A percentile compares a stretch with the other conserved stretches of the same genome.
phyloP scores from a whole-genome alignment of 2,888 invertebrate genomes.

The Cetonia aurata region DNA sequence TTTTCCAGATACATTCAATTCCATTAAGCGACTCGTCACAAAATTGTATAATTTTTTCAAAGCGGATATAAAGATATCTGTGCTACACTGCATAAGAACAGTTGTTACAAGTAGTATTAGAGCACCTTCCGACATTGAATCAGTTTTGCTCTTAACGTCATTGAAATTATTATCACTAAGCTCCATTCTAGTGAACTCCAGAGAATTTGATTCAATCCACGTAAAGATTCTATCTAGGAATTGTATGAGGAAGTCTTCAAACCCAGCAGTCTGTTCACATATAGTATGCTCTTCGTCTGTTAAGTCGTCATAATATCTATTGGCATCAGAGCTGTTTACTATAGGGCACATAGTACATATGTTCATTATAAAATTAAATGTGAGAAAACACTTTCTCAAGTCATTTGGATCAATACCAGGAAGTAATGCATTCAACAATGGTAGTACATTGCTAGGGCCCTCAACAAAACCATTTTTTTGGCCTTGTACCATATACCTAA shows the following conservation, averaged over 20 bases:
- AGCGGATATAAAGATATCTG: constrained; percentile 74
- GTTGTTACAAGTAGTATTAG: constrained; percentile 76
- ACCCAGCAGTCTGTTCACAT: constrained; percentile 86
- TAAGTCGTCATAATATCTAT: constrained; percentile 75
- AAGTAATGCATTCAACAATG: constrained; percentile 82
- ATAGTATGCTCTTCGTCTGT: constrained; percentile 81
- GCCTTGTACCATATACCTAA: constrained; percentile 66
- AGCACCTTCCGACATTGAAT: constrained; percentile 79
- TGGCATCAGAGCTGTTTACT: constrained; percentile 86
- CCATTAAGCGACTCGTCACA: constrained; percentile 81
- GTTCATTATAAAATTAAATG: constrained; percentile 83
- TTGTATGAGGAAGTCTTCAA: constrained; percentile 90
- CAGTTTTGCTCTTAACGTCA: constrained; percentile 74
- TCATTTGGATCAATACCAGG: constrained; percentile 95
- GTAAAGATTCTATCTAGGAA: constrained; percentile 83
- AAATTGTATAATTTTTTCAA: constrained; percentile 82
- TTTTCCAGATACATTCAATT: constrained; percentile 86
- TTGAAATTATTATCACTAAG: constrained; percentile 67
- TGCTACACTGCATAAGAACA: constrained; percentile 81
- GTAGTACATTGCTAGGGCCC: constrained; percentile 85
- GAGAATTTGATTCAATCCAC: constrained; percentile 78
- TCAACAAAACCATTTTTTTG: constrained; percentile 74
- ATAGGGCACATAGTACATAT: constrained; percentile 84
- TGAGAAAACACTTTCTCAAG: constrained; percentile 79
- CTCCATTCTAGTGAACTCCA: constrained; percentile 78